Evolutionary conservation across 2,888 invertebrate species (phyloP).

Genomic region (Artemia sp.): DNA sequence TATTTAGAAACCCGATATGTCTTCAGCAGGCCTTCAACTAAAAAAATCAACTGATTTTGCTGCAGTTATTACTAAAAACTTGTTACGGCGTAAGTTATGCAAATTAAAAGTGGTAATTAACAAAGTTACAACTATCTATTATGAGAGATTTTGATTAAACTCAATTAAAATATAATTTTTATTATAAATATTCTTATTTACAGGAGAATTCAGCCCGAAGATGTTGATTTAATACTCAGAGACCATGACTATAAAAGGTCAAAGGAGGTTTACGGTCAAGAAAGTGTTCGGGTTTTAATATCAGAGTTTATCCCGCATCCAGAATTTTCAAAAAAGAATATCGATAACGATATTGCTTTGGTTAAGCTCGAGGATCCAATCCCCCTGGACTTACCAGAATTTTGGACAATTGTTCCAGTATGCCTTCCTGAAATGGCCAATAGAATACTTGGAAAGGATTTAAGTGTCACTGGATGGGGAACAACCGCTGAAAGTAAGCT

Average conservation of each 20-base stretch:
- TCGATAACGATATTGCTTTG: conserved; percentile 21
- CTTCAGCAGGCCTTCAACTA: no score
- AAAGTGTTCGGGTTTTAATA: conserved; percentile 2
- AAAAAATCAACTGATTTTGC: no score
- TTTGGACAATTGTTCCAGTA: conserved; percentile 12
- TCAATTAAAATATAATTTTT: no score
- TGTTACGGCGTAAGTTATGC: no score
- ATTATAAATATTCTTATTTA: not conserved
- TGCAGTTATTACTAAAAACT: no score
- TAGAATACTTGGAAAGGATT: conserved; percentile 1
- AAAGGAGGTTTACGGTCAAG: conserved; percentile 10
- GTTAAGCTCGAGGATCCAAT: conserved; percentile 20
- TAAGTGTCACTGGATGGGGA: conserved; percentile 21
- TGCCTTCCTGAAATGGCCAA: conserved; percentile 16
- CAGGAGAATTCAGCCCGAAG: conserved; percentile 5
- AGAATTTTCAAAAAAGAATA: conserved; percentile 3
- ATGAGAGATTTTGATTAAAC: no score
- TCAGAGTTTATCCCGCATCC: conserved; percentile 18
- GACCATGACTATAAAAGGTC: conserved; percentile 19
- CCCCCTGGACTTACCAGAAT: conserved; percentile 3
- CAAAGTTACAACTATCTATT: no score
- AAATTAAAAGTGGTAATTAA: no score
- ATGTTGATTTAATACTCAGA: conserved; percentile 15
- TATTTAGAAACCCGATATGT: no score
- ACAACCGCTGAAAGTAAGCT: conserved; percentile 19